Evolutionary conservation across 2,113 vertebrate genomes (phyloP).

Genomic region (Phyllostomus discolor): DNA sequence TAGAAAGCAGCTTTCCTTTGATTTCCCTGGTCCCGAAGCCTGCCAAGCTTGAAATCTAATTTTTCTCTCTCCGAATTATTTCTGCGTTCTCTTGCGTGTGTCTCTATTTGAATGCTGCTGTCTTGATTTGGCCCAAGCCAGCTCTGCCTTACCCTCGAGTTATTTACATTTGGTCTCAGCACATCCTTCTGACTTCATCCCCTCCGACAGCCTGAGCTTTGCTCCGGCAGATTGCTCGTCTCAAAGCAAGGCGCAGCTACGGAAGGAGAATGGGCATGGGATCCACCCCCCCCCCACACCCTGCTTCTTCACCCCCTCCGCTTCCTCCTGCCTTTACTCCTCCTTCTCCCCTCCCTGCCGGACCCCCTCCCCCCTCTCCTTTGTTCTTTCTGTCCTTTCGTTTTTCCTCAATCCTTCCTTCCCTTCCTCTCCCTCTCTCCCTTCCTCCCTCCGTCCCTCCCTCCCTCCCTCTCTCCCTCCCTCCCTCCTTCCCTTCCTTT

Average conservation of each 20-base stretch:
- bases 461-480: neutral
- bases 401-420: neutral
- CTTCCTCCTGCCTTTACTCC: neutral
- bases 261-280: neutral
- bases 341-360: neutral
- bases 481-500: neutral
- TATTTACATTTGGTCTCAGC: neutral
- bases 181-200: neutral
- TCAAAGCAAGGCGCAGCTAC: neutral
- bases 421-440: neutral
- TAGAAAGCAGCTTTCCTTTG: neutral
- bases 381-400: neutral
- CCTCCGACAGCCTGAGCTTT: neutral
- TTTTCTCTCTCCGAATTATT: neutral
- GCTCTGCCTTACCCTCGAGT: neutral
- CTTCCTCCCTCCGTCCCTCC: too few species aligned
- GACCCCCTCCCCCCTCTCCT: neutral
- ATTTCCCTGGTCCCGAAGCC: neutral
- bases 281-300: too few species aligned
- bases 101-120: neutral
- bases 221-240: neutral
- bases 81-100: neutral
- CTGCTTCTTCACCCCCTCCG: neutral
- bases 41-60: neutral
- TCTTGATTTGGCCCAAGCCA: neutral